Evolutionary conservation across 2,888 invertebrate species (phyloP).

Genomic region (Minunthozetes semirufus): DNA sequence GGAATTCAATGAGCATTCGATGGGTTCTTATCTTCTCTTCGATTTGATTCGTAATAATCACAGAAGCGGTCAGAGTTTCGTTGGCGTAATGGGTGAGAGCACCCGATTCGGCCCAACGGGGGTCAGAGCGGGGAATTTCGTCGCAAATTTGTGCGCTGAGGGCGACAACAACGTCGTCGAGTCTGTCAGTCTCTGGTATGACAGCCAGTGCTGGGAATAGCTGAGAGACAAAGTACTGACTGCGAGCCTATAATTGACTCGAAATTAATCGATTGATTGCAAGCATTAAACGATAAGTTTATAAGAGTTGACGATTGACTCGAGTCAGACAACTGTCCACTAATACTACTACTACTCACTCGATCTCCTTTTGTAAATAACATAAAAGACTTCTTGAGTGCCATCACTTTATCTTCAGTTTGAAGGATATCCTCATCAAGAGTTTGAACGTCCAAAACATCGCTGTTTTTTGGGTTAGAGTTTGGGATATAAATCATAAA

Average conservation of each 20-base stretch:
- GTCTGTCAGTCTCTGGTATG: constrained; percentile 51
- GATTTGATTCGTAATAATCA: constrained; percentile 76
- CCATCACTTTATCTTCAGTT: constrained; percentile 22
- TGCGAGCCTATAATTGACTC: constrained; percentile 12
- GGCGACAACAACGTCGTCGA: constrained; percentile 58
- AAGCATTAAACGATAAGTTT: not conserved
- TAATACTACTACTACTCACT: too few relatives aligned
- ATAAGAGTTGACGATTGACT: not conserved
- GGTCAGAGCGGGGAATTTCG: constrained; percentile 82
- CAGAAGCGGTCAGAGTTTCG: constrained; percentile 51
- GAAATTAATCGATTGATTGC: constrained; percentile 11
- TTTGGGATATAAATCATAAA: constrained; percentile 2
- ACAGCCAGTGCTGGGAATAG: not conserved
- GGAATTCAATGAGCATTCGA: constrained; percentile 66
- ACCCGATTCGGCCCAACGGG: constrained; percentile 59
- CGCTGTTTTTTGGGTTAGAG: constrained; percentile 20
- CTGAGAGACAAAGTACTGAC: constrained; percentile 16
- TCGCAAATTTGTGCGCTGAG: constrained; percentile 72
- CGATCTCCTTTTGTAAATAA: not conserved
- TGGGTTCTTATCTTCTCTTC: constrained; percentile 78
- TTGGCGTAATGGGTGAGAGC: not conserved
- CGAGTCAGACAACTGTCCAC: too few relatives aligned
- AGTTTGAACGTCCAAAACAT: constrained; percentile 1
- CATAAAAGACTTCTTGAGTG: constrained; percentile 8
- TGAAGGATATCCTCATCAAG: constrained; percentile 18